phyloP scores from a whole-genome alignment of 2,113 vertebrate species.

The Platichthys stellatus region DNA sequence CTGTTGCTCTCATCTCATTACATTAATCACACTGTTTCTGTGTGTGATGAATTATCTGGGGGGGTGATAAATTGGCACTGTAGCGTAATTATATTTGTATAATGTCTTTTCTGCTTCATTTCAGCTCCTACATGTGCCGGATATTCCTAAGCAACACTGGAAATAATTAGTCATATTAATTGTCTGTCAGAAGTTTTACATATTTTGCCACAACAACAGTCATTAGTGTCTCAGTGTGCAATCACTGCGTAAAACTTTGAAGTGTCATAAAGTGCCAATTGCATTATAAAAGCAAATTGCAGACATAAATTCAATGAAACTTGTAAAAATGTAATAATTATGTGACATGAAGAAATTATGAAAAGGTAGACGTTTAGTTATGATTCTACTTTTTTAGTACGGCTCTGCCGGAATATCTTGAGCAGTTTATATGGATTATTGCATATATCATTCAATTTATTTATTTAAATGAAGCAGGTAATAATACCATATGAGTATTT shows the following conservation, averaged over 20 bases:
- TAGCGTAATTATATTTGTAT: conserved; percentile 76
- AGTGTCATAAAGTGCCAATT: not conserved
- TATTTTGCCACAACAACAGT: not conserved
- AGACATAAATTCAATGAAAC: not conserved
- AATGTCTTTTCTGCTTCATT: conserved; percentile 76
- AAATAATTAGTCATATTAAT: conserved; percentile 26
- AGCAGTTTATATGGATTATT: too few species aligned
- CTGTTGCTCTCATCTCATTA: conserved; percentile 38
- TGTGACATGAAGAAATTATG: not conserved
- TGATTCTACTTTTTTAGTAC: too few species aligned
- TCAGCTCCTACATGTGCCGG: conserved; percentile 60
- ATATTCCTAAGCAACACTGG: conserved; percentile 53
- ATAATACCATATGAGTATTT: too few species aligned
- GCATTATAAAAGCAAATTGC: not conserved
- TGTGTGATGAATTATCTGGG: conserved; percentile 59
- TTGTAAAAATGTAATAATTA: not conserved
- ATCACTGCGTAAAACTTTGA: not conserved
- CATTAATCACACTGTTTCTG: conserved; percentile 59
- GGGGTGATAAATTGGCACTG: conserved; percentile 73
- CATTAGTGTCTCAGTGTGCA: not conserved
- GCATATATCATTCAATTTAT: too few species aligned
- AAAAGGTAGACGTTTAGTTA: too few species aligned
- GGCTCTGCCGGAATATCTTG: too few species aligned
- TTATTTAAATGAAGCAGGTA: too few species aligned
- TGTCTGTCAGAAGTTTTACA: conserved; percentile 21